Evolutionary conservation across 2,888 invertebrate genomes (phyloP).

Genomic region (Cordilura impudica): DNA sequence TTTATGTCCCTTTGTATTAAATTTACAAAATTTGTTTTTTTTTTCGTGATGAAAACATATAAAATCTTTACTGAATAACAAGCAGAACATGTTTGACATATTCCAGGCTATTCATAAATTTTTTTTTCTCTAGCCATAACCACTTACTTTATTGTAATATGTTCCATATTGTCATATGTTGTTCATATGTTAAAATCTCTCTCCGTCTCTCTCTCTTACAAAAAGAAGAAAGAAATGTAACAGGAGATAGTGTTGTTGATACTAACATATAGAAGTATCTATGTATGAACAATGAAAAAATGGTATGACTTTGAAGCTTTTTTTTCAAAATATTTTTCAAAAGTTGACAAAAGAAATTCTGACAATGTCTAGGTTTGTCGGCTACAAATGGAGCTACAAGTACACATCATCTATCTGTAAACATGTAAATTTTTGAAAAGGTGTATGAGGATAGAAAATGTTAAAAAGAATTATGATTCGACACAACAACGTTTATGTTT

Average conservation of each 20-base stretch:
- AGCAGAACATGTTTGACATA: constrained; percentile 60
- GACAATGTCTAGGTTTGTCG: constrained; percentile 64
- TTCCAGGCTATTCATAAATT: constrained; percentile 51
- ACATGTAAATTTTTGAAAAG: constrained; percentile 1
- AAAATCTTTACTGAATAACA: constrained; percentile 53
- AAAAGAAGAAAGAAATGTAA: constrained; percentile 37
- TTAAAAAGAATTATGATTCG: constrained; percentile 44
- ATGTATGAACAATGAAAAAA: constrained; percentile 29
- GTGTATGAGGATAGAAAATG: background rate
- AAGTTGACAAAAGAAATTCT: constrained; percentile 66
- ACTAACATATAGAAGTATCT: constrained; percentile 50
- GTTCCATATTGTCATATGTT: constrained; percentile 30
- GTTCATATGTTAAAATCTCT: constrained; percentile 2
- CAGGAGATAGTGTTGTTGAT: constrained; percentile 49
- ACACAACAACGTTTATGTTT: constrained; percentile 32
- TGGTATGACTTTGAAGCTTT: constrained; percentile 55
- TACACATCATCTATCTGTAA: background rate
- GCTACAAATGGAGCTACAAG: constrained; percentile 49
- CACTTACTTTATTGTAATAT: constrained; percentile 8
- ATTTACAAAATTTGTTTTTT: background rate
- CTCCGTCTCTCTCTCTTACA: background rate
- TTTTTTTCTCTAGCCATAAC: constrained; percentile 42
- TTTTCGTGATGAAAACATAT: background rate
- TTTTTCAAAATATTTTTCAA: background rate
- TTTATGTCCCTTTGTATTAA: constrained; percentile 23